Conservation (phyloP, 30 jellyfish, hydroid and myxozoan genomes). For the Chrysaora quinquecirrha region DNA sequence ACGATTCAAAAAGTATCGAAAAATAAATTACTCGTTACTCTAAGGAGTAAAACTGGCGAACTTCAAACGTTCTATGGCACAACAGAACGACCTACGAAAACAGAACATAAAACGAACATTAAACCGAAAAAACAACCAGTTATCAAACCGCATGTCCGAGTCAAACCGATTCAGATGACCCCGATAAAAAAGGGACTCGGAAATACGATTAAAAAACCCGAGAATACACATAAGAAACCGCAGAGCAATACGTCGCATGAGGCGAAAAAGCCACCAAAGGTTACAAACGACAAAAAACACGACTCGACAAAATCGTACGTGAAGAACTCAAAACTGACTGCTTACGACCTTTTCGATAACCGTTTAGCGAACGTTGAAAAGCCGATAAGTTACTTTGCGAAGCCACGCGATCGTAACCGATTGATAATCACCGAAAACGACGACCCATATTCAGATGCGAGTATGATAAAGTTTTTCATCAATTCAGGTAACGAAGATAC, state of each 20-base stretch:
- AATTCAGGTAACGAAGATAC: conserved; percentile 67
- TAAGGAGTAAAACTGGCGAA: conserved; percentile 49
- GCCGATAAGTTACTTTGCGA: conserved; percentile 42
- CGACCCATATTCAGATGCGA: conserved; percentile 54
- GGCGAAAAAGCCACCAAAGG: background rate
- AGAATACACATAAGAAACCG: background rate
- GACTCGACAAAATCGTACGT: background rate
- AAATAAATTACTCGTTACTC: conserved; percentile 36
- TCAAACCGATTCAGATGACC: background rate
- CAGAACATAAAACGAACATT: background rate
- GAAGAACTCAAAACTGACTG: conserved; percentile 33
- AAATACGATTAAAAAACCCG: background rate
- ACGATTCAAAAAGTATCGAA: conserved; percentile 25
- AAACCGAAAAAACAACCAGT: background rate
- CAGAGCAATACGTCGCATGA: background rate
- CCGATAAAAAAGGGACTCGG: background rate
- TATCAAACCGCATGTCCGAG: background rate
- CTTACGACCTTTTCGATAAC: conserved; percentile 58
- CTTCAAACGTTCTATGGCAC: conserved; percentile 51
- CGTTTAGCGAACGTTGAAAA: conserved; percentile 51
- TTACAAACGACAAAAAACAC: background rate
- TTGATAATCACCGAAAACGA: conserved; percentile 49
- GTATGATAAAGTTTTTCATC: conserved; percentile 52
- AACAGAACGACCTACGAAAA: background rate
- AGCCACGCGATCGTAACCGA: conserved; percentile 49